Evolutionary conservation across 2,113 vertebrate genomes (phyloP).

Genomic region (Psophia crepitans): DNA sequence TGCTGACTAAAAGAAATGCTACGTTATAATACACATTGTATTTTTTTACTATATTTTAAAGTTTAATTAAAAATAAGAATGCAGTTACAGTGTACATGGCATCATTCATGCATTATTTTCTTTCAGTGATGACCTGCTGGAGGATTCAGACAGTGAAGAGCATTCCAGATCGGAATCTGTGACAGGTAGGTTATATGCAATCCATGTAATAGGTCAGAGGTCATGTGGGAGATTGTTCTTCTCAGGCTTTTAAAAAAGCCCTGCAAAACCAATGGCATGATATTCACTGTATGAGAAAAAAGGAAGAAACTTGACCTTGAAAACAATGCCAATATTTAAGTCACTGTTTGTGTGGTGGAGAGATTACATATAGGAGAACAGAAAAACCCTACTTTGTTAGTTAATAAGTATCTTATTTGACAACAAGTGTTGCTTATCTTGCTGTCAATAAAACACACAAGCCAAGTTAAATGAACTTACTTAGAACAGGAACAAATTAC

Average conservation of each 20-base stretch:
- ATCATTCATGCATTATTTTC: background rate
- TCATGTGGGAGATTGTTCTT: background rate
- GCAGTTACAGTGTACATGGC: background rate
- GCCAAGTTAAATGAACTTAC: background rate
- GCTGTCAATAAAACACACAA: background rate
- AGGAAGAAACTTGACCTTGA: background rate
- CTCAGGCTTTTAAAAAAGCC: background rate
- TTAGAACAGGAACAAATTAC: background rate
- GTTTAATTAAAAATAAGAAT: background rate
- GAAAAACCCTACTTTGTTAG: background rate
- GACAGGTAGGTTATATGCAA: constrained; percentile 80
- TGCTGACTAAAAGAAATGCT: background rate
- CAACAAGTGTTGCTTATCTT: background rate
- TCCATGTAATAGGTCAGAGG: background rate
- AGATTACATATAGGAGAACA: background rate
- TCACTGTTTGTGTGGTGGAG: background rate
- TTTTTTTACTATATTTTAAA: background rate
- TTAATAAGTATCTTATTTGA: constrained; percentile 12
- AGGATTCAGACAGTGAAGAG: constrained; percentile 98
- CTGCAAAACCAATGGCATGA: background rate
- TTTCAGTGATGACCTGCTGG: constrained; percentile 92
- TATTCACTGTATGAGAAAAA: background rate
- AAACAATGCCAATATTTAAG: background rate
- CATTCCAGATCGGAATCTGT: constrained; percentile 98
- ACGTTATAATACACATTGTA: background rate